Base-by-base conservation (phyloP, 2,113 vertebrate species). In the Isichthys henryi region DNA sequence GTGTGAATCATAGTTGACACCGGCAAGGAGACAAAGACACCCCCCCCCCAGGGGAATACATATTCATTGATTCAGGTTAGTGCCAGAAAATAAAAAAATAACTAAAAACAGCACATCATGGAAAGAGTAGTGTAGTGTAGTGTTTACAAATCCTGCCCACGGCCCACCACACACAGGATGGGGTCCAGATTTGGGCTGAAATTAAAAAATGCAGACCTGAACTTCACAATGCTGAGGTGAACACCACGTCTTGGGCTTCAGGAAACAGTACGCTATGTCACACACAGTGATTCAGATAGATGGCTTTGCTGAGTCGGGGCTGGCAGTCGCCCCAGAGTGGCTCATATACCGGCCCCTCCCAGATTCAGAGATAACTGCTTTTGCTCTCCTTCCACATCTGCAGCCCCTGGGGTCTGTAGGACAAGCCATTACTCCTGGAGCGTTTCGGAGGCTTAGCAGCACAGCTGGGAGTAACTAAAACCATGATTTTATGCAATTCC, bases 401-500 rank as follows among this genome's bases (percentile, higher is more conserved):
- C 62, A 11, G 7, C 92, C 66, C 46, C 13, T 92, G 92, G 89
- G 91, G 92, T 92, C 89, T 56, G 3, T 46, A 91, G 92, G 89
- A 48, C 93, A 93, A 84, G 93, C 17, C 31, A 93, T 93, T 92
- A 90, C 92, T 90, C 92, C 93, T 93, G 93, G 92, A 94, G 88
- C 62, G 1, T 89, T 93, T 93, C 93, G 92, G 92, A 88, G 93
- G 86, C 91, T 90, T 91, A 87, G 89, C 90, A 92, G 90, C 91
- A 91, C 92, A 92, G 89, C 90, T 89, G 88, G 66, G 4, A 1
- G 90, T 5, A n/a, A 3, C 58, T 66, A 23, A 11, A 4, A 17
- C 21, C 27, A 45, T 0, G 49, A 39, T 91, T 91, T 89, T 35
- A 93, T 92, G 58, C 92, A n/a, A 93, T 93, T 92, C 91, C 92